Evolutionary conservation across 2,113 vertebrate species (phyloP).

Genomic region (Etheostoma cragini): DNA sequence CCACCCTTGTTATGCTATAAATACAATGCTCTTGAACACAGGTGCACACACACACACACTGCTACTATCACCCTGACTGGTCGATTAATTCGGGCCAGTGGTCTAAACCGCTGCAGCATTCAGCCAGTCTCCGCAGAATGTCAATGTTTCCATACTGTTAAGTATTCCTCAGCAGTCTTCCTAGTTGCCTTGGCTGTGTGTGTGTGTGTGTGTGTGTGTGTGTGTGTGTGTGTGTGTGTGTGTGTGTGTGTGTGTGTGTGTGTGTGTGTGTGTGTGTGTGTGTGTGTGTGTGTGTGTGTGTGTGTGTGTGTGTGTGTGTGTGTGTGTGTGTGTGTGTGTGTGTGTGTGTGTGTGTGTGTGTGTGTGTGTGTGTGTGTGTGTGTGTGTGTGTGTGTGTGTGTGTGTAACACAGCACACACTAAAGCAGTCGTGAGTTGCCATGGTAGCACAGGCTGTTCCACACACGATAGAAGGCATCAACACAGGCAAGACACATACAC

Average conservation of each 20-base stretch:
- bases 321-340: conserved; percentile 35
- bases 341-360: conserved; percentile 23
- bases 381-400: conserved; percentile 28
- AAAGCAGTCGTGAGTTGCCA: conserved; percentile 72
- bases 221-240: conserved; percentile 22
- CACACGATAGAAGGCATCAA: conserved; percentile 38
- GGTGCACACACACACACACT: conserved; percentile 17
- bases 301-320: conserved; percentile 32
- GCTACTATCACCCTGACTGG: conserved; percentile 33
- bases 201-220: conserved; percentile 36
- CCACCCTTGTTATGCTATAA: conserved; percentile 34
- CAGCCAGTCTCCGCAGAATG: conserved; percentile 51
- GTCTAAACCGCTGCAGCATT: conserved; percentile 52
- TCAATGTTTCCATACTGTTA: conserved; percentile 66
- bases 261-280: conserved; percentile 34
- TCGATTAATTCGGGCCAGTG: conserved; percentile 38
- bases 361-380: conserved; percentile 31
- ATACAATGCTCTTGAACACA: conserved; percentile 43
- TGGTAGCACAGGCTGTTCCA: conserved; percentile 72
- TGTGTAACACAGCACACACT: conserved; percentile 45
- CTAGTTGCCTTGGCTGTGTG: conserved; percentile 58
- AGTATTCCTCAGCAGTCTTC: conserved; percentile 74
- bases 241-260: conserved; percentile 15
- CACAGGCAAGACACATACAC: background rate
- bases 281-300: conserved; percentile 25